phyloP scores from a whole-genome alignment of 2,797 vertebrate species.

The Menidia menidia region DNA sequence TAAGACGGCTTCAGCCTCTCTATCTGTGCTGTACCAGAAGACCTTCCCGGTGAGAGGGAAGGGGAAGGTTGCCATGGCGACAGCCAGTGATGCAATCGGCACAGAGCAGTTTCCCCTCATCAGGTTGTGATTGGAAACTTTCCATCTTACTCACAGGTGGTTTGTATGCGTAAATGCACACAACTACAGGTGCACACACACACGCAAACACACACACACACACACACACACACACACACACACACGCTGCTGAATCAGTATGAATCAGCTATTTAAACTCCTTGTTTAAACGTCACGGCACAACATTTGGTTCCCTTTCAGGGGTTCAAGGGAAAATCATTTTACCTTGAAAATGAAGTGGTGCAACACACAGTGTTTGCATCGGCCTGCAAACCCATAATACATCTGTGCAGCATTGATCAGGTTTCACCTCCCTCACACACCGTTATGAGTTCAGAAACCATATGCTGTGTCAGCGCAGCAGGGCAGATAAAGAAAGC shows the following conservation, averaged over 20 bases:
- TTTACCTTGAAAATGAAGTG: constrained; percentile 37
- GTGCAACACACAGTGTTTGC: constrained; percentile 4
- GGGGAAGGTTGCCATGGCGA: constrained; percentile 73
- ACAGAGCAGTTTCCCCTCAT: constrained; percentile 53
- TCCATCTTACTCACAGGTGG: constrained; percentile 54
- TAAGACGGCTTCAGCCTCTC: constrained; percentile 66
- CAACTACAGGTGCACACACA: no score
- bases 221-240: not conserved
- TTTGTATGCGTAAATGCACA: constrained; percentile 18
- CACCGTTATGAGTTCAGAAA: constrained; percentile 26
- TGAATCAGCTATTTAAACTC: constrained; percentile 6
- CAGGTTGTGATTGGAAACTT: constrained; percentile 58
- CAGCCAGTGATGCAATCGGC: constrained; percentile 66
- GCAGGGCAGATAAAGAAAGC: constrained; percentile 25
- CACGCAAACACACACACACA: constrained; percentile 2
- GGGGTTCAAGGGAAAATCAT: no score
- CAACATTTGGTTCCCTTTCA: constrained; percentile 17
- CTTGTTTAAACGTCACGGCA: constrained; percentile 17
- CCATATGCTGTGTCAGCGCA: not conserved
- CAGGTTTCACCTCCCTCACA: constrained; percentile 8
- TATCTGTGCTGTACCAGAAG: constrained; percentile 49
- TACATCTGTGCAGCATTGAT: constrained; percentile 37
- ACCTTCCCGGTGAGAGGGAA: constrained; percentile 55
- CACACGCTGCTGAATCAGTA: not conserved
- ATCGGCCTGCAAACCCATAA: constrained; percentile 16